Percentiles rank a stretch among this genome's conserved stretches.
phyloP scores from a whole-genome alignment of 1,140 invertebrate species.

The Nylanderia fulva region DNA sequence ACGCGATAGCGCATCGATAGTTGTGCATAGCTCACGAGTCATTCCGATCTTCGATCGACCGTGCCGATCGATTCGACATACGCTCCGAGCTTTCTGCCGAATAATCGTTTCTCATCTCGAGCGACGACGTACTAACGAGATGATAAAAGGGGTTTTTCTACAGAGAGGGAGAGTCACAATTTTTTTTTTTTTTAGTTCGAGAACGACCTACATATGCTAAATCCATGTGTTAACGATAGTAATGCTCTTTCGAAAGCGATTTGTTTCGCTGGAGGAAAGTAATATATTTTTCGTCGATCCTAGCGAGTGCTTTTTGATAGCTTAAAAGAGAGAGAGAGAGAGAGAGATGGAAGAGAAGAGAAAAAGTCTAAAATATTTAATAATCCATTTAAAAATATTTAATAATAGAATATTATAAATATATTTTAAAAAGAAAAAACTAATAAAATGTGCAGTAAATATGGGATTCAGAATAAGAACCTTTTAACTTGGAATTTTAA shows the following conservation, averaged over 20 bases:
- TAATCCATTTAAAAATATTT: conserved; percentile 20
- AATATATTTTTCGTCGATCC: conserved; percentile 1
- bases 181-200: not conserved
- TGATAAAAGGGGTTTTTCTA: conserved; percentile 53
- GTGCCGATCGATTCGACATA: conserved; percentile 66
- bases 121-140: conserved; percentile 63
- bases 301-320: not conserved
- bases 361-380: not conserved
- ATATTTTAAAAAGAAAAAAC: too few relatives aligned
- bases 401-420: not conserved
- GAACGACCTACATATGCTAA: conserved; percentile 11
- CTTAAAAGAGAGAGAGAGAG: not conserved
- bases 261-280: not conserved
- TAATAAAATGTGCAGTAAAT: too few relatives aligned
- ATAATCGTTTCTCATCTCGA: conserved; percentile 67
- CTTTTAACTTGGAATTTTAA: not conserved
- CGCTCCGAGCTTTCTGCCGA: conserved; percentile 61
- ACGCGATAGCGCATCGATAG: conserved; percentile 66
- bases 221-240: conserved; percentile 3
- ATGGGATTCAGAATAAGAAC: too few relatives aligned
- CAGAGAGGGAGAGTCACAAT: not conserved
- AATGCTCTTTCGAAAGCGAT: not conserved
- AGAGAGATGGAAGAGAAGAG: not conserved
- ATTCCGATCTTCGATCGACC: conserved; percentile 63
- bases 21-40: conserved; percentile 59